phyloP scores from a whole-genome alignment of 1,140 invertebrate species.

The Piezodorus guildinii region DNA sequence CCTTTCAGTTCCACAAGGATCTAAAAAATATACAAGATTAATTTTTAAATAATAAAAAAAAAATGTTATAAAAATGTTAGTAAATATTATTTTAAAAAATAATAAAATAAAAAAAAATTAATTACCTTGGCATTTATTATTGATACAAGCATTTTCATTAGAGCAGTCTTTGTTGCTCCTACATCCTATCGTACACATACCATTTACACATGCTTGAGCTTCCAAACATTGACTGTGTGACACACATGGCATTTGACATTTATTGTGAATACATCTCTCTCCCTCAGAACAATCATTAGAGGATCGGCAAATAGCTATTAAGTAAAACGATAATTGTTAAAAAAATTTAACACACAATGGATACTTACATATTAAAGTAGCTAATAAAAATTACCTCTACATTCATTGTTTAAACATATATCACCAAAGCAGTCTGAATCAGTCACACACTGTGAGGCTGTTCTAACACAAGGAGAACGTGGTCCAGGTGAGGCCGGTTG shows the following conservation, averaged over 20 bases:
- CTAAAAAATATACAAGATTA: slow-evolving; percentile 30
- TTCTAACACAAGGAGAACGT: slow-evolving; percentile 59
- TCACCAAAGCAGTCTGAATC: slow-evolving; percentile 66
- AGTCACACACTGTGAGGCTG: slow-evolving; percentile 46
- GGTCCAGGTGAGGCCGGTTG: slow-evolving; percentile 45
- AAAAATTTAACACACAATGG: background rate
- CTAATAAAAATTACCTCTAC: slow-evolving; percentile 41
- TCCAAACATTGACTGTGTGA: slow-evolving; percentile 66
- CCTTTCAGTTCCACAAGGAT: slow-evolving; percentile 63
- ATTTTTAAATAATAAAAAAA: background rate
- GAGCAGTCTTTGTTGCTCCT: slow-evolving; percentile 68
- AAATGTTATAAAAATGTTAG: too few relatives aligned
- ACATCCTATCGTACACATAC: slow-evolving; percentile 69
- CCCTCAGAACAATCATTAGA: slow-evolving; percentile 63
- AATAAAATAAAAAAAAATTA: too few relatives aligned
- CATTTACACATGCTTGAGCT: slow-evolving; percentile 66
- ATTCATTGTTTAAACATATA: slow-evolving; percentile 69
- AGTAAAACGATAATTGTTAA: background rate
- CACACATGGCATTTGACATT: slow-evolving; percentile 62
- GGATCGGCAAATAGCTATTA: slow-evolving; percentile 60
- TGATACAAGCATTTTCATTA: slow-evolving; percentile 61
- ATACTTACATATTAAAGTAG: too few relatives aligned
- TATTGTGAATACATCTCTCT: slow-evolving; percentile 65
- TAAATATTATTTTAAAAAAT: too few relatives aligned
- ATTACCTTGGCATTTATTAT: slow-evolving; percentile 59